These are phyloP conservation scores for Pentamera pediparva DNA, from an alignment of 53 echinoderm and acorn worm genomes.

Conservation along the genomic window DNA sequence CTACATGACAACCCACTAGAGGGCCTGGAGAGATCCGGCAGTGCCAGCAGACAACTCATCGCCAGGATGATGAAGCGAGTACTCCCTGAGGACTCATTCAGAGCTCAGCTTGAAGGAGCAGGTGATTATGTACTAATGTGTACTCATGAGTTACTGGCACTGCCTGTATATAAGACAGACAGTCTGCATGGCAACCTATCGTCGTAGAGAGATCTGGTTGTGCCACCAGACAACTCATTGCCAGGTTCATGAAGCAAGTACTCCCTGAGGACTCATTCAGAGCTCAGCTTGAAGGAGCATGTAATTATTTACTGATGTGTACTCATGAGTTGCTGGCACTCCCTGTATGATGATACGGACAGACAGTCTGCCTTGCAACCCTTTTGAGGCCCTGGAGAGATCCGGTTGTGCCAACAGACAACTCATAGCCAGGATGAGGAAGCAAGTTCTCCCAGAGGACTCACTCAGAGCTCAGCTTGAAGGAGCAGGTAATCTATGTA, in stretches of 20 bases:
- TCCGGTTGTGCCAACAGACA: slow-evolving; percentile 30
- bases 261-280: slow-evolving; percentile 62
- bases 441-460: slow-evolving; percentile 60
- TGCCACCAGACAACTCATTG: slow-evolving; percentile 52
- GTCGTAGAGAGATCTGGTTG: no score
- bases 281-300: slow-evolving; percentile 78
- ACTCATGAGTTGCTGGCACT: no score
- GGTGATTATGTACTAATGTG: no score
- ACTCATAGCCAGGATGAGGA: slow-evolving; percentile 59
- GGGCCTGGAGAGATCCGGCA: slow-evolving; percentile 20
- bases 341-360: no score
- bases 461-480: slow-evolving; percentile 65
- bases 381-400: no score
- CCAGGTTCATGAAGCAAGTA: slow-evolving; percentile 66
- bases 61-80: slow-evolving; percentile 76
- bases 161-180: no score
- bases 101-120: slow-evolving; percentile 86
- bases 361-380: no score
- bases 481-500: slow-evolving; percentile 75
- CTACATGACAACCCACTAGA: neutral
- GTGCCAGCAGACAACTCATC: slow-evolving; percentile 58
- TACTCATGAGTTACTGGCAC: no score
- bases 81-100: slow-evolving; percentile 69
- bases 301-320: no score
- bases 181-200: no score